Evolutionary conservation across 2,888 invertebrate species (phyloP), one percentile per base, ranked within the genome.

Genomic region (Calephelis perditalis): DNA sequence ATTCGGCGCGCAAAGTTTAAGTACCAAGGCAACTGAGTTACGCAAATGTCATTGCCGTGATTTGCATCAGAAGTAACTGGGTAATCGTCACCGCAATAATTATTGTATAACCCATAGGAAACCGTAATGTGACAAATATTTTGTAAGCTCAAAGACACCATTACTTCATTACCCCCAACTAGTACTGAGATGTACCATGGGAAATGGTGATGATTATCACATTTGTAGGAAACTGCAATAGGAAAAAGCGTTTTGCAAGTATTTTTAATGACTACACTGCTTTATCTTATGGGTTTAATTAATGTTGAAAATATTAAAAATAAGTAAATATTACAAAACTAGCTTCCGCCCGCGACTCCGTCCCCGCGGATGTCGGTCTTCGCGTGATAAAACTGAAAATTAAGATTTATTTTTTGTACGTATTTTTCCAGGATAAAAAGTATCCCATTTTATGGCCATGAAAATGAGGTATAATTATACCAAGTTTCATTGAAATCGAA

Each of bases 21-120:
- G 49, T 49, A 49, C 10, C 26, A 49, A 49, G 49, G 47, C 47
- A 49, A 15, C 49, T 4, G 63, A 65, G 69, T 86, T 82, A 75
- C 75, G 78, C 74, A 85, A 85, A 79, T 82, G 82, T 81, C 83
- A 81, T 77, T 81, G 79, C 74, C 76, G 77, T 70, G 64, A 86
- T 86, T 85, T 86, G 81, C 84, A 85, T 84, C 77, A 79, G 76
- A 75, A 37, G 49, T 58, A 49, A 75, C 66, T 70, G 69, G 70
- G 76, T 73, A 75, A 79, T 76, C 72, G 72, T 68, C 71, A 71
- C 67, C 68, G 78, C 75, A 82, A 80, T 49, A 49, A 49, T 80
- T 77, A 80, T 84, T 84, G 78, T 81, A 80, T 82, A 84, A 85
- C 73, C 68, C 70, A 44, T 35, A 55, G 35, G 45, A 55, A 54